Evolutionary conservation across 2,113 vertebrate genomes (phyloP), one percentile per base, ranked within the genome.

Genomic region (Trachemys scripta): DNA sequence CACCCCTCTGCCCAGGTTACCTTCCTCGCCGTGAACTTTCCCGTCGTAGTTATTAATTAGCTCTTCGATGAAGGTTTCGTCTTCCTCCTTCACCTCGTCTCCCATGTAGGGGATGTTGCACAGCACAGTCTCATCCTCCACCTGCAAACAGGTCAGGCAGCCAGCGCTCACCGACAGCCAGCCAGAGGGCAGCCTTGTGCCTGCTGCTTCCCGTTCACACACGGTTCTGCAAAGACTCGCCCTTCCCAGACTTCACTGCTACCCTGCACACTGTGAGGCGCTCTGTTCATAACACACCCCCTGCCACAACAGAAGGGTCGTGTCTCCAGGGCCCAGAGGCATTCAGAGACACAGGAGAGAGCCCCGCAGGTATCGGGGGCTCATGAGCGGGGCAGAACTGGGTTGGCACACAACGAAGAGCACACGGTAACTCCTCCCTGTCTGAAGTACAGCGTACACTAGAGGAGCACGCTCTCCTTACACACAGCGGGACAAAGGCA

Each of bases 41-140:
- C 99, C 99, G 0, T 99, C 99, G 6, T 99, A 99, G 98, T 99
- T 99, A 97, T 99, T 99, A 79, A 99, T 99, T 85, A 99, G 98
- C 78, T 99, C 99, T 96, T 99, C 99, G 88, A 99, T 98, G 95
- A 99, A 99, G 50, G 99, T 99, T 96, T 99, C 99, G 50, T 99
- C 99, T 96, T 99, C 99, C 86, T 99, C 99, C 94, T 99, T 99
- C 69, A 99, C 99, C 95, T 99, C 99, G 0, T 99, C 99, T 0
- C 99, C 99, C 99, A 99, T 99, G 96, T 99, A 99, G 3, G 99
- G 99, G 95, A 99, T 99, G 98, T 99, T 99, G 97, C 99, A 99
- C 90, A 99, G 98, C 95, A 99, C 99, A 0, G 99, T 99, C 96
- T 99, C 99, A 95, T 99, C 99, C 95, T 99, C 99, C 95, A 99